Percentiles rank a stretch among this genome's conserved stretches.
These are phyloP conservation scores for Martes martes DNA, from an alignment of 2,113 vertebrate genomes.

Conservation along the genomic window DNA sequence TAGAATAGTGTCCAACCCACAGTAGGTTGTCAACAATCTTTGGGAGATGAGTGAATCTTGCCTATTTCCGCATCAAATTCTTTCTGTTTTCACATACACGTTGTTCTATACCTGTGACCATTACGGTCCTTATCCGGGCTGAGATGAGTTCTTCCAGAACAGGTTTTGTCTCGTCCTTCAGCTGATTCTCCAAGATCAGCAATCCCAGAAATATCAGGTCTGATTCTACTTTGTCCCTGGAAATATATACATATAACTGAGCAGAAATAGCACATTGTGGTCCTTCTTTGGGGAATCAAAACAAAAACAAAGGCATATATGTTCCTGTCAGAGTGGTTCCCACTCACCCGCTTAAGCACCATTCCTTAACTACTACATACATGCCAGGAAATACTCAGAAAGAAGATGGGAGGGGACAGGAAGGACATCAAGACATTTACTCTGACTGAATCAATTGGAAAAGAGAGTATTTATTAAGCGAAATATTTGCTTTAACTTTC, in stretches of 20 bases:
- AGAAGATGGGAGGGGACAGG: background rate
- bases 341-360: background rate
- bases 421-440: background rate
- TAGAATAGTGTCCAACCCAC: background rate
- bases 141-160: slow-evolving; percentile 83
- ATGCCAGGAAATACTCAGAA: background rate
- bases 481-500: background rate
- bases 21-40: background rate
- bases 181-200: slow-evolving; percentile 85
- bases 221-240: slow-evolving; percentile 83
- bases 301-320: background rate
- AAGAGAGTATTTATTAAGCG: background rate
- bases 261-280: background rate
- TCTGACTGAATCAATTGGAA: background rate
- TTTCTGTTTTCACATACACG: background rate
- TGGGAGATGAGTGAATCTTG: background rate
- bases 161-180: slow-evolving; percentile 83
- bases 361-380: background rate
- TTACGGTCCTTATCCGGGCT: slow-evolving; percentile 83
- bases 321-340: background rate
- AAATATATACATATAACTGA: background rate
- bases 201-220: slow-evolving; percentile 84
- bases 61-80: background rate
- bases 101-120: slow-evolving; percentile 84
- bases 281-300: background rate